These are phyloP conservation scores for Melanotaenia trifasciata DNA, from an alignment of 2,797 vertebrate species.

Conservation along the genomic window DNA sequence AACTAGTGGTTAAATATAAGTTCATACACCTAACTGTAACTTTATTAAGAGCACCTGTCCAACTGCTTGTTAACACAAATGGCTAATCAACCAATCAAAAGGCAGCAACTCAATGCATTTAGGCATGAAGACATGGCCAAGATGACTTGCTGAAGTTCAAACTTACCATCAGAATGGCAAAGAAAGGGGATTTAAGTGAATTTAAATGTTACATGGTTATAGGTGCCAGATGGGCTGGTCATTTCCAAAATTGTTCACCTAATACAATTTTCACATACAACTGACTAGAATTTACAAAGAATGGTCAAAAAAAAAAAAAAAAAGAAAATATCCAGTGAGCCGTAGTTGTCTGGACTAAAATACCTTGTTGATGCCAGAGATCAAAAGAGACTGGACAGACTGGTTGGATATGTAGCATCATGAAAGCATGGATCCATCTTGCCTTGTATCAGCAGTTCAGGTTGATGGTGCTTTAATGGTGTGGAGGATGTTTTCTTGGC, in stretches of 20 bases:
- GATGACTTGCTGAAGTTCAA: neutral
- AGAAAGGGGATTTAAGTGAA: neutral
- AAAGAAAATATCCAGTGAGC: no score
- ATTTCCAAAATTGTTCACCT: neutral
- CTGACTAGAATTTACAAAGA: no score
- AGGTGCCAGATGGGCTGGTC: neutral
- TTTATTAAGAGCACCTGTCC: neutral
- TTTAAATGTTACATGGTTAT: neutral
- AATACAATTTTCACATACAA: no score
- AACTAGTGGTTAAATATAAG: neutral
- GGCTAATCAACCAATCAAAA: neutral
- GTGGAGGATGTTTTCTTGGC: neutral
- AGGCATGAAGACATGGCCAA: neutral
- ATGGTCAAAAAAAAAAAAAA: no score
- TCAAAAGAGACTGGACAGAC: slow-evolving; percentile 40
- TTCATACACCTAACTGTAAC: neutral
- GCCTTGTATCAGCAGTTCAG: no score
- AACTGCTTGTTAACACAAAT: no score
- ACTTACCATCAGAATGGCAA: neutral
- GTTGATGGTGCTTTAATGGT: no score
- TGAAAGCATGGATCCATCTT: no score
- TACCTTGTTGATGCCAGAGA: slow-evolving; percentile 59
- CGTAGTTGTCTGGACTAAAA: slow-evolving; percentile 20
- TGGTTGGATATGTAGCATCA: neutral
- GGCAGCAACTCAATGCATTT: no score